These are phyloP conservation scores for Mus pahari DNA, from an alignment of 2,113 vertebrate species.

Conservation along the genomic window DNA sequence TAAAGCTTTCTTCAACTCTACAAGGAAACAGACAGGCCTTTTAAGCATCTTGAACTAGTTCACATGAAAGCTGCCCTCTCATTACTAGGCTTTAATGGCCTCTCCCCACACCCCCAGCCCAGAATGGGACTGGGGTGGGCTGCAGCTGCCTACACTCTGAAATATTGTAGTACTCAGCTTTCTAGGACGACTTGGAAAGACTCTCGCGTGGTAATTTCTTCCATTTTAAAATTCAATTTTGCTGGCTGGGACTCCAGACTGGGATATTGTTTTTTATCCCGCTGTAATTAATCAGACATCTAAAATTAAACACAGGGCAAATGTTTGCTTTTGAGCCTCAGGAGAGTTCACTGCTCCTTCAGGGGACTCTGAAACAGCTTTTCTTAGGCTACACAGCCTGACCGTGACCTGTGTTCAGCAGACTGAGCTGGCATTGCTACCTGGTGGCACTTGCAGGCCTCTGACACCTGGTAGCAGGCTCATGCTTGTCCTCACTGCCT, in stretches of 20 bases:
- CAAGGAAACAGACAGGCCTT: constrained; percentile 74
- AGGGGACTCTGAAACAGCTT: background rate
- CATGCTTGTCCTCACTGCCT: background rate
- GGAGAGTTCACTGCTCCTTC: background rate
- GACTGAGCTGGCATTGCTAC: background rate
- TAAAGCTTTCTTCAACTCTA: constrained; percentile 99
- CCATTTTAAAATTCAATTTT: background rate
- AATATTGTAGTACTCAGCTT: constrained; percentile 39
- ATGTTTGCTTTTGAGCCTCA: constrained; percentile 35
- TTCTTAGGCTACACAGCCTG: background rate
- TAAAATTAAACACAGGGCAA: constrained; percentile 49
- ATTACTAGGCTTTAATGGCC: background rate
- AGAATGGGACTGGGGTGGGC: background rate
- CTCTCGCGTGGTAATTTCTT: background rate
- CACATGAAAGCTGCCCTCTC: background rate
- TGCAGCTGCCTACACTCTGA: background rate
- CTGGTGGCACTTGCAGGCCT: background rate
- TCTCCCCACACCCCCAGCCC: background rate
- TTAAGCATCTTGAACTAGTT: background rate
- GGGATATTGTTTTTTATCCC: constrained; percentile 11
- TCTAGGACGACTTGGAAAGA: background rate
- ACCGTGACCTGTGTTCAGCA: background rate
- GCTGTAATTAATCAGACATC: constrained; percentile 52
- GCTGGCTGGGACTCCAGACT: background rate
- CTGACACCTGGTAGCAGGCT: background rate